phyloP scores from a whole-genome alignment of 2,888 invertebrate species.

The Euplexia lucipara region DNA sequence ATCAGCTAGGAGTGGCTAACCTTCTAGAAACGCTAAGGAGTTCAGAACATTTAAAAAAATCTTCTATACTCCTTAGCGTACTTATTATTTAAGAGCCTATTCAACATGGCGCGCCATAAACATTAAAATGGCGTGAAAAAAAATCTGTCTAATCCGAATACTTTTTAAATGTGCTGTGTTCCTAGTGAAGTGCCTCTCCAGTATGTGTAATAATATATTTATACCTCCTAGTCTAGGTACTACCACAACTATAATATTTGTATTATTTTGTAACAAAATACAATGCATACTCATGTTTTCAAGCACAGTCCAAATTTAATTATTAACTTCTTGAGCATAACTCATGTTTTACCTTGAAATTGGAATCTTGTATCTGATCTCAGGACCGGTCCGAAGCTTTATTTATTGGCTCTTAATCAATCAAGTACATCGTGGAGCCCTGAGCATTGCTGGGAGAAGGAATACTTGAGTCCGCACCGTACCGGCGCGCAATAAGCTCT shows the following conservation, averaged over 20 bases:
- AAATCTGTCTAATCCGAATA: constrained; percentile 51
- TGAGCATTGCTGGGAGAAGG: neutral
- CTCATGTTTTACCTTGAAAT: constrained; percentile 17
- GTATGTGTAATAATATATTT: neutral
- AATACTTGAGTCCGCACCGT: constrained; percentile 1
- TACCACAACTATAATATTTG: too few relatives aligned
- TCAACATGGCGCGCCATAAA: constrained; percentile 63
- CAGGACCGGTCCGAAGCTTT: neutral
- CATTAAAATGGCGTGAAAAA: constrained; percentile 66
- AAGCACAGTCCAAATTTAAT: constrained; percentile 9
- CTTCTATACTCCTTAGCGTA: too few relatives aligned
- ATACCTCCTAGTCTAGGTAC: too few relatives aligned
- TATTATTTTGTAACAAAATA: too few relatives aligned
- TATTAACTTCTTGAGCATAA: constrained; percentile 7
- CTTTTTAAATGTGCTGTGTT: neutral
- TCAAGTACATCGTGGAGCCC: neutral
- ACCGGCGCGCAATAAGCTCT: constrained; percentile 15
- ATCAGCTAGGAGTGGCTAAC: constrained; percentile 22
- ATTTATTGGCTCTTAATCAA: constrained; percentile 22
- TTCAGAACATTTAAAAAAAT: constrained; percentile 63
- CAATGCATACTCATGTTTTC: neutral
- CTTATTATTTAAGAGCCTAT: constrained; percentile 64
- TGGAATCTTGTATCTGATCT: constrained; percentile 5
- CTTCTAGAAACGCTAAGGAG: constrained; percentile 33
- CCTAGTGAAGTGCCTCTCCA: neutral